phyloP scores from a whole-genome alignment of 2,797 vertebrate species.

The Gephyroberyx darwinii region DNA sequence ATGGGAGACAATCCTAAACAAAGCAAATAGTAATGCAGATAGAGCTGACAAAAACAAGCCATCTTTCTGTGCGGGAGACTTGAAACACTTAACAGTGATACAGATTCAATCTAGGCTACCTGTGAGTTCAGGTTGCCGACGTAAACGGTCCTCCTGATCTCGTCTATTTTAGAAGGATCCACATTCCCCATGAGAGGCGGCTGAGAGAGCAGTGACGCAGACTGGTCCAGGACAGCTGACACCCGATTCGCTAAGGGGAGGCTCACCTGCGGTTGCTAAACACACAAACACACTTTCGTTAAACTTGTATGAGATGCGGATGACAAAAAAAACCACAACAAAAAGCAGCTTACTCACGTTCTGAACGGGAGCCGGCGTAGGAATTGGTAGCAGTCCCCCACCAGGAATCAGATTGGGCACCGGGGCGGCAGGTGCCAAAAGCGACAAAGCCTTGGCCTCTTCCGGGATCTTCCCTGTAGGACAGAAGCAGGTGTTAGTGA shows the following conservation, averaged over 20 bases:
- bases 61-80: background rate
- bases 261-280: slow-evolving; percentile 79
- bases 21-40: background rate
- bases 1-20: no score
- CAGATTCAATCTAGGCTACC: slow-evolving; percentile 73
- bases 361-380: slow-evolving; percentile 87
- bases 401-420: slow-evolving; percentile 91
- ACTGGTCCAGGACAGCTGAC: slow-evolving; percentile 73
- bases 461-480: slow-evolving; percentile 98
- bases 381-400: slow-evolving; percentile 94
- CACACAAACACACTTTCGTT: background rate
- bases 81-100: background rate
- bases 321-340: no score
- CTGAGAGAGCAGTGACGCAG: slow-evolving; percentile 83
- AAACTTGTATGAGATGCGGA: background rate
- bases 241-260: slow-evolving; percentile 88
- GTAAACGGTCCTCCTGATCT: slow-evolving; percentile 97
- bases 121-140: slow-evolving; percentile 99
- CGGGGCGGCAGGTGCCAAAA: slow-evolving; percentile 91
- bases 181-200: slow-evolving; percentile 97
- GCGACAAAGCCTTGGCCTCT: slow-evolving; percentile 96
- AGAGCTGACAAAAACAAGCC: background rate
- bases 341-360: slow-evolving; percentile 78
- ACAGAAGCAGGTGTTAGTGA: slow-evolving; percentile 73
- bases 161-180: slow-evolving; percentile 96